Evolutionary conservation across 2,888 invertebrate genomes (phyloP), one percentile per base, ranked within the genome.

Genomic region (Drosophila gaucha): DNA sequence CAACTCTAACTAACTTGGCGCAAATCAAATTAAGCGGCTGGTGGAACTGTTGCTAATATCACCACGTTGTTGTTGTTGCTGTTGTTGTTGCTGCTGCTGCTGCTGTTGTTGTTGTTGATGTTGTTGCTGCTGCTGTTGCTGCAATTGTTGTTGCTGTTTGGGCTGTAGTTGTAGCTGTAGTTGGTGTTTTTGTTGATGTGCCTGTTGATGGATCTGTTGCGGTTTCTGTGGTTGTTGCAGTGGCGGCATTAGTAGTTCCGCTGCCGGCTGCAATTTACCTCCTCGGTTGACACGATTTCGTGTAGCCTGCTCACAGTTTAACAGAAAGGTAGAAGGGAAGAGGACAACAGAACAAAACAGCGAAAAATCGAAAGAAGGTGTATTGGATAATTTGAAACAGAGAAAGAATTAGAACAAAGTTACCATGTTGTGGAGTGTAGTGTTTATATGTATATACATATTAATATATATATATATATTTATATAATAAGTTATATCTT

Each of bases 21-120:
- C 90, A 90, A 90, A 90, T 90, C 87, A 90, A 88, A 89, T 89
- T 86, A 90, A 90, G 90, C 89, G 89, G 89, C 88, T 90, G 84
- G 85, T 87, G 80, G 87, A 86, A 87, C 64, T 85, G 79, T 87
- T 86, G 80, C 67, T 83, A 66, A 69, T 88, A 88, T 90, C 90
- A 90, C 90, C 89, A 80, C 89, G 88, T 86, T 84, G 89, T 80
- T 83, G 87, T 67, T 85, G 86, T 56, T 85, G 84, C 49, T 85
- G 87, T 67, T 85, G 86, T 56, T 85, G 84, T 49, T 85, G 89
- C n/a, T 80, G 80, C 39, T 77, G 78, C 20, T 78, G 82, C 38
- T 79, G 74, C 2, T 65, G 62, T 1, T 60, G 69, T 44, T 70
- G 76, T 14, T 62, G 78, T 9, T 67, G 79, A 6, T 44, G 65